A percentile compares a stretch with the other conserved stretches of the same genome.
These are phyloP conservation scores for Novumbra hubbsi DNA, from an alignment of 2,797 vertebrate genomes.

Conservation along the genomic window DNA sequence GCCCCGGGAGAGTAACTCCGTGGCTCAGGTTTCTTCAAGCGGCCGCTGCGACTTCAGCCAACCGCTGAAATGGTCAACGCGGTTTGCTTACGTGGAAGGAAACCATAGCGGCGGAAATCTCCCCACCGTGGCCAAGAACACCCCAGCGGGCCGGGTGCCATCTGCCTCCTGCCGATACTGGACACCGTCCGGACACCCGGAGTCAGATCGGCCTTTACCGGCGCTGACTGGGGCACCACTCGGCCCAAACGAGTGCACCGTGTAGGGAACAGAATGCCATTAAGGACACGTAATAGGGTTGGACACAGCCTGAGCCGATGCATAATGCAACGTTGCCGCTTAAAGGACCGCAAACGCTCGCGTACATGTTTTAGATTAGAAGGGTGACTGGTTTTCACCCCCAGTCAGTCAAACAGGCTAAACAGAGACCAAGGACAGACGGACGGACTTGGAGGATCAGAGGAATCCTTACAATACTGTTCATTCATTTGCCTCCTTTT, in stretches of 20 bases:
- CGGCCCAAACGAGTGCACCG: background rate
- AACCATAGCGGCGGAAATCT: too few relatives aligned
- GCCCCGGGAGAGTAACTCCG: too few relatives aligned
- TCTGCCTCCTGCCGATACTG: background rate
- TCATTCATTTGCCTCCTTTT: background rate
- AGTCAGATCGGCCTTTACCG: background rate
- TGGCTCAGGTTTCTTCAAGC: too few relatives aligned
- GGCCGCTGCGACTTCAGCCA: too few relatives aligned
- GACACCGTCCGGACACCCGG: background rate
- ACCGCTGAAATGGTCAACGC: too few relatives aligned
- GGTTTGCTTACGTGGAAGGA: too few relatives aligned
- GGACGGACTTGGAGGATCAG: background rate
- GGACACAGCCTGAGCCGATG: background rate
- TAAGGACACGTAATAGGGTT: background rate
- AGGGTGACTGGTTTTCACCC: background rate
- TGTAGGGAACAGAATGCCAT: background rate
- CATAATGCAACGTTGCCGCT: background rate
- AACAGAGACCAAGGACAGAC: background rate
- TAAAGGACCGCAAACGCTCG: background rate
- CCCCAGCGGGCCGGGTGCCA: too few relatives aligned
- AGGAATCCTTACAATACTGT: background rate
- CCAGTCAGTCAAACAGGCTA: background rate
- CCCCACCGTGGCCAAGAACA: too few relatives aligned
- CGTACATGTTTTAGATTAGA: background rate
- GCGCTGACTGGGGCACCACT: background rate